Percentiles rank a stretch among this genome's conserved stretches.
Evolutionary conservation across 2,888 invertebrate genomes (phyloP).

Genomic region (Drosophila sordidula): DNA sequence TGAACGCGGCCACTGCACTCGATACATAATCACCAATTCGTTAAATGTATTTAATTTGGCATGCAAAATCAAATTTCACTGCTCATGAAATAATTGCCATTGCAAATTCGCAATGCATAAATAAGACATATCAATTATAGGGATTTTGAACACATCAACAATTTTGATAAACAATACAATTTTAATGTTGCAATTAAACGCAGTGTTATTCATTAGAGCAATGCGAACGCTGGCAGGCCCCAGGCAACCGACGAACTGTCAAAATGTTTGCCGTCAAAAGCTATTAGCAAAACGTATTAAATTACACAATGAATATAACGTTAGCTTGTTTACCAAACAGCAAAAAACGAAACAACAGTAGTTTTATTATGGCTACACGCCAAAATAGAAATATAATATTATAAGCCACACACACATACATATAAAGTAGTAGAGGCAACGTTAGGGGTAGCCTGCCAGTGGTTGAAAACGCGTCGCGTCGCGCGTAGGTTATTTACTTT

Average conservation of each 20-base stretch:
- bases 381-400: slow-evolving; percentile 56
- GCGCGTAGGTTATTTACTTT: slow-evolving; percentile 54
- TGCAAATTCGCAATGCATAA: slow-evolving; percentile 25
- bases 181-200: slow-evolving; percentile 51
- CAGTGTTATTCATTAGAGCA: slow-evolving; percentile 36
- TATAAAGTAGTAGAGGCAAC: neutral
- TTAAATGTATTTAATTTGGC: neutral
- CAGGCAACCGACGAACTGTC: slow-evolving; percentile 44
- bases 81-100: neutral
- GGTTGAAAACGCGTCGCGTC: slow-evolving; percentile 31
- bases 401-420: slow-evolving; percentile 44
- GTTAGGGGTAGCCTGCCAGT: slow-evolving; percentile 27
- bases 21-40: neutral
- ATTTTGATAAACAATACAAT: slow-evolving; percentile 46
- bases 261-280: slow-evolving; percentile 57
- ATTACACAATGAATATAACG: slow-evolving; percentile 55
- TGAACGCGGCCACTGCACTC: neutral
- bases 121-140: slow-evolving; percentile 44
- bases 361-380: slow-evolving; percentile 25
- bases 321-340: slow-evolving; percentile 52
- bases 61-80: slow-evolving; percentile 24
- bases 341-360: slow-evolving; percentile 24
- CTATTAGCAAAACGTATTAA: slow-evolving; percentile 71
- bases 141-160: slow-evolving; percentile 29
- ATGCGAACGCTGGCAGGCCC: slow-evolving; percentile 1